A percentile compares a stretch with the other conserved stretches of the same genome.
These are phyloP conservation scores for Sweltsa coloradensis DNA, from an alignment of 1,140 invertebrate genomes.

Conservation along the genomic window DNA sequence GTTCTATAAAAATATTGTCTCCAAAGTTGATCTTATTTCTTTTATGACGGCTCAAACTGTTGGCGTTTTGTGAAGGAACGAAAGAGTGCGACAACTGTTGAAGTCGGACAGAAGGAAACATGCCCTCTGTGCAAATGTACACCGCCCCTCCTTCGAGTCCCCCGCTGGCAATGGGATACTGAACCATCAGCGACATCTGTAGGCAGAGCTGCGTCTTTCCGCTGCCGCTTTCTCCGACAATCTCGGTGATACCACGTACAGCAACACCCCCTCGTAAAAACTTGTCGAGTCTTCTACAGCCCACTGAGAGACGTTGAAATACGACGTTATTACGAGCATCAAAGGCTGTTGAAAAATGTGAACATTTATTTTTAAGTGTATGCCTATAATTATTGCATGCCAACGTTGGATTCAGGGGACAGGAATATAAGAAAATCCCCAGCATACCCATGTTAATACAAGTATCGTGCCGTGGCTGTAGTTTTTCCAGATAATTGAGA, in stretches of 20 bases:
- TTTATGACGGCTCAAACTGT: slow-evolving; percentile 17
- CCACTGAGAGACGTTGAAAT: slow-evolving; percentile 5
- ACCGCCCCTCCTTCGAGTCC: slow-evolving; percentile 43
- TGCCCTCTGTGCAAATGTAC: slow-evolving; percentile 65
- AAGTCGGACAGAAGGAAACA: slow-evolving; percentile 57
- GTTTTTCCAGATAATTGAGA: no score
- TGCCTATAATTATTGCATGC: no score
- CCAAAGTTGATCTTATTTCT: slow-evolving; percentile 26
- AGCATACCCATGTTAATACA: no score
- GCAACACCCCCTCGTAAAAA: slow-evolving; percentile 31
- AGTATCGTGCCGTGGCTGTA: no score
- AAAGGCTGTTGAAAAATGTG: no score
- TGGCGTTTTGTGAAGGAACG: slow-evolving; percentile 18
- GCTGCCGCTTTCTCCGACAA: slow-evolving; percentile 35
- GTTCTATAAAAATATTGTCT: slow-evolving; percentile 44
- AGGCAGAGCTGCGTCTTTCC: slow-evolving; percentile 62
- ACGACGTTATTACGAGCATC: no score
- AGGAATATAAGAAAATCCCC: no score
- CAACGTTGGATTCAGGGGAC: no score
- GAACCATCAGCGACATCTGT: slow-evolving; percentile 50
- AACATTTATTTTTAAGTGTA: no score
- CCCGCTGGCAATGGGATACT: slow-evolving; percentile 33
- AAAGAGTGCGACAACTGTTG: slow-evolving; percentile 30
- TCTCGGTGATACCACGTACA: slow-evolving; percentile 33
- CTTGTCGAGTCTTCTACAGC: slow-evolving; percentile 16